Conservation (phyloP, 2,797 vertebrate genomes). For the Meda fulgida region DNA sequence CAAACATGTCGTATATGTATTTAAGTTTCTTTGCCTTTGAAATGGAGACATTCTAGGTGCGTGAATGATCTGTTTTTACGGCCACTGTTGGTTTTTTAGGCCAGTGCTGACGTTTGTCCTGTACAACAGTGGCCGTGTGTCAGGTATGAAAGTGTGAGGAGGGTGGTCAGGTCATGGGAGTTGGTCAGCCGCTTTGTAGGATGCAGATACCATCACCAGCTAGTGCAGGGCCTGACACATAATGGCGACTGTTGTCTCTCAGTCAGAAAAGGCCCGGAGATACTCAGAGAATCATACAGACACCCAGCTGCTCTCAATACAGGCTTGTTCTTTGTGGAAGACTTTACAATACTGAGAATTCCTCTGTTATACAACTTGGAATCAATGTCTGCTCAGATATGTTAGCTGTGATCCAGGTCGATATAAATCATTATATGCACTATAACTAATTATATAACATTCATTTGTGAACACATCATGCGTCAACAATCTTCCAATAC, state of each 20-base stretch:
- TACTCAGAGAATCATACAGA: conserved; percentile 77
- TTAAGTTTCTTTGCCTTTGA: background rate
- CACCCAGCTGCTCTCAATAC: conserved; percentile 75
- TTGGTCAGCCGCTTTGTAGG: conserved; percentile 73
- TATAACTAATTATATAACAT: too few species aligned
- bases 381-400: conserved; percentile 22
- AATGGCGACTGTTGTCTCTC: conserved; percentile 79
- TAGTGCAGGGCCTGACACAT: conserved; percentile 76
- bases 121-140: conserved; percentile 17
- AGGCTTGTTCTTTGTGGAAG: conserved; percentile 64
- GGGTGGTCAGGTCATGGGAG: conserved; percentile 74
- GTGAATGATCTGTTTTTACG: background rate
- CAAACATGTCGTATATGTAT: background rate
- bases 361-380: conserved; percentile 39
- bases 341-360: conserved; percentile 48
- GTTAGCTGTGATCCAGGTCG: conserved; percentile 21
- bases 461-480: too few species aligned
- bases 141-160: conserved; percentile 32
- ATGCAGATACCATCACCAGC: conserved; percentile 77
- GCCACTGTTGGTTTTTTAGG: conserved; percentile 38
- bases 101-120: conserved; percentile 68
- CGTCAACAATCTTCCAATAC: too few species aligned
- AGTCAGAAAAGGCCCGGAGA: conserved; percentile 75
- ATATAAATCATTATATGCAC: background rate
- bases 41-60: background rate